Evolutionary conservation across 2,113 vertebrate species (phyloP), one percentile per base, ranked within the genome.

Genomic region (Peromyscus californicus): DNA sequence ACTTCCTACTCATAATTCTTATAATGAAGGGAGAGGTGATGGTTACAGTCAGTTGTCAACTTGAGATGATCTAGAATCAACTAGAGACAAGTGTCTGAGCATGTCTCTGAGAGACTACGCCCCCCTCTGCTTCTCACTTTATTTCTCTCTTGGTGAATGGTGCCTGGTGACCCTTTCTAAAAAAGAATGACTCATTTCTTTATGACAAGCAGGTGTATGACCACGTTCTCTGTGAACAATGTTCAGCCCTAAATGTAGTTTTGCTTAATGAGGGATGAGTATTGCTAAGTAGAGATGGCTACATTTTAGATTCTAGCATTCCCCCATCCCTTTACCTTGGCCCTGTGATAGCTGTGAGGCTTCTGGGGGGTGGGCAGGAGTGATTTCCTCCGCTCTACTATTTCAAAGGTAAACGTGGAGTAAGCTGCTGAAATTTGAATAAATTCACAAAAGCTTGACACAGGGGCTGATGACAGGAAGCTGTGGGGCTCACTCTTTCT

Each of bases 201-300:
- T 87, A 93, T 84, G 82, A n/a, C 65, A 74, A 82, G 59, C 86
- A 97, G 96, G 90, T 91, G 86, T 92, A 96, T 76, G 42, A 74
- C 96, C 65, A 65, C 57, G 80, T 94, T 96, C 72, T 84, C 80
- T 57, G 48, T 69, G 65, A 96, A 94, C 95, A 51, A 78, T 39
- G 42, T 94, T 78, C n/a, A 54, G n/a, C 33, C 86, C 90, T 96
- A 93, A 97, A 93, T 91, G 94, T 89, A 96, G 96, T 22, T 70
- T 94, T 97, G 80, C 54, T 94, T 96, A 93, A 91, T 84, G 82
- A 94, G 65, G 89, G 70, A 67, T 91, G 89, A 69, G 69, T 97
- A 76, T 89, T 97, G 70, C 72, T 91, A 91, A 79, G 45, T 90
- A 96, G 94, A 90, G 91, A 94, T 94, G 78, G 70, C n/a, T 94